Base-by-base conservation (phyloP, 2,888 invertebrate species). In the Lasioglossum leucozonium region DNA sequence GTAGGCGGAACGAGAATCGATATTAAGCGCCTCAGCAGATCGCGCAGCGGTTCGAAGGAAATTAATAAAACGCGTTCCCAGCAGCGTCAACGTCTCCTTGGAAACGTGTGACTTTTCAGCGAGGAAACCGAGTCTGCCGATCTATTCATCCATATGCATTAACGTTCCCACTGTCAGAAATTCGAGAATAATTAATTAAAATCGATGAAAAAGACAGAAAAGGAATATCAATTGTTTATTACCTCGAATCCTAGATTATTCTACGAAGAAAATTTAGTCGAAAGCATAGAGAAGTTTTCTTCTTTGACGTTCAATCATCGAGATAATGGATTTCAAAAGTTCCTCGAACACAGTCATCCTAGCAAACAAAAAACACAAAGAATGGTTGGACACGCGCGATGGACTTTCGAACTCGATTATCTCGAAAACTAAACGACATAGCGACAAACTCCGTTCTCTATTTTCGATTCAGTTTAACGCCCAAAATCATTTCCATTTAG, bases 41-140 rank as follows among this genome's bases (percentile, higher is more conserved):
- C 22, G 37, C 18, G 22, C 18, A 26, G 10, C 22, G 44, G n/a
- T 40, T 67, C 47, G 16, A 40, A 22, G 74, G 8, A 44, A 65
- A 76, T 81, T 72, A 76, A 81, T 72, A 65, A 72, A 71, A 80
- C 8, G 16, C 30, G 30, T 69, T n/a, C 40, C 65, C 86, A 47
- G 40, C 81, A 47, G 55, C 18, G 58, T 42, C 65, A n/a, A 51
- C 10, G 47, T 75, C 51, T n/a, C 34, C 37, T 0, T 22, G 44
- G 34, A 11, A 74, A 34, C 16, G 13, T 13, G 44, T 37, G 26
- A 67, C 42, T 37, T 65, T 47, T 34, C 65, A 13, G 16, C n/a
- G 0, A 30, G 34, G 37, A 76, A 11, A 47, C 55, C 30, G 11
- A 18, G 30, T 34, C 3, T 51, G 16, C 22, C 8, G 4, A 18